Evolutionary conservation across 2,113 vertebrate genomes (phyloP).

Genomic region (Pomatorhinus ruficollis): DNA sequence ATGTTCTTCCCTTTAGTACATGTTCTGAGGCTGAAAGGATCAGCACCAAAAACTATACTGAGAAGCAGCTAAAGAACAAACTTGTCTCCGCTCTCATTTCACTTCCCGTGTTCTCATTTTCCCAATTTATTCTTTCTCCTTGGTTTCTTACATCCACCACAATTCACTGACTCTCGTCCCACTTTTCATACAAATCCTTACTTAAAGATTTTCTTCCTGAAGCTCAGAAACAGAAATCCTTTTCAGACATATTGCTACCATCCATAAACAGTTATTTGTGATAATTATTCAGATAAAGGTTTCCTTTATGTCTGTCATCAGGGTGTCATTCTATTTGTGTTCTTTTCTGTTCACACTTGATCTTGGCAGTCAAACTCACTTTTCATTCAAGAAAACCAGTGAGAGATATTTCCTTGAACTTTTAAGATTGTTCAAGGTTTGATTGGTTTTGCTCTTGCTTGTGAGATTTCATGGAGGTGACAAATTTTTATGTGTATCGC

Average conservation of each 20-base stretch:
- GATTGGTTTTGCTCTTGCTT: neutral
- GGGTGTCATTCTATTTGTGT: neutral
- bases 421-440: neutral
- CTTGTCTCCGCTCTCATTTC: neutral
- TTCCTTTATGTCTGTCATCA: neutral
- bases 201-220: neutral
- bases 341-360: neutral
- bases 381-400: neutral
- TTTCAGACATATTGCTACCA: neutral
- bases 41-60: neutral
- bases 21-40: neutral
- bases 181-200: neutral
- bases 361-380: neutral
- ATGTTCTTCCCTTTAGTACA: neutral
- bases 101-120: neutral
- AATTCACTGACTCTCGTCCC: neutral
- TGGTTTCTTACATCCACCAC: neutral
- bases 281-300: neutral
- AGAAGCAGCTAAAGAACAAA: neutral
- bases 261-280: neutral
- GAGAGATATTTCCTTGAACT: neutral
- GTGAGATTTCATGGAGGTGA: neutral
- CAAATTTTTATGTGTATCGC: neutral
- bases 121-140: neutral
- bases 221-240: neutral